Conservation (phyloP, 1,140 invertebrate genomes). For the Philopotamus ludificatus region DNA sequence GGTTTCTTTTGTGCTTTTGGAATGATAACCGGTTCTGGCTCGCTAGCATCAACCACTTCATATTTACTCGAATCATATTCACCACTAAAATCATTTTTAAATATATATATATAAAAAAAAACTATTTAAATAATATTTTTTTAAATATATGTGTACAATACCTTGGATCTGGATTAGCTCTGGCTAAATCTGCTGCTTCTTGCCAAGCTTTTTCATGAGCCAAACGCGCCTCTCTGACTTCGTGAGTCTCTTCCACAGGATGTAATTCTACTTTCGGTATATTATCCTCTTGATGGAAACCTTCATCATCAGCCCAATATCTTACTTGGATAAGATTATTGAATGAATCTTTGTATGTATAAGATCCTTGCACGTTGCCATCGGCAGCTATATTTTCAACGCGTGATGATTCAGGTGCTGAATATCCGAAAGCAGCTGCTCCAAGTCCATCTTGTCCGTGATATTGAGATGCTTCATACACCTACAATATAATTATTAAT, state of each 20-base stretch:
- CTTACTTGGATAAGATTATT: slow-evolving; percentile 47
- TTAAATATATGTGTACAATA: slow-evolving; percentile 19
- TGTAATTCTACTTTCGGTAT: slow-evolving; percentile 59
- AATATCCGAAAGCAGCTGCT: slow-evolving; percentile 64
- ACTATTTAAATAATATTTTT: slow-evolving; percentile 2
- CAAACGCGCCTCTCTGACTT: slow-evolving; percentile 60
- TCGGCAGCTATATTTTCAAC: slow-evolving; percentile 55
- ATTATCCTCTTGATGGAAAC: slow-evolving; percentile 68
- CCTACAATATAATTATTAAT: slow-evolving; percentile 43
- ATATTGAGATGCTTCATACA: slow-evolving; percentile 64
- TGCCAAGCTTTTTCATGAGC: slow-evolving; percentile 63
- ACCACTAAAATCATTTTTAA: slow-evolving; percentile 21
- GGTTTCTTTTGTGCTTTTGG: background rate
- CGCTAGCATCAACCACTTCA: slow-evolving; percentile 19
- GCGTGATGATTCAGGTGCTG: slow-evolving; percentile 64
- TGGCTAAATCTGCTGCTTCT: slow-evolving; percentile 58
- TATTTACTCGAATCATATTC: slow-evolving; percentile 30
- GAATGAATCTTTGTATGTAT: slow-evolving; percentile 49
- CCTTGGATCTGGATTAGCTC: slow-evolving; percentile 54
- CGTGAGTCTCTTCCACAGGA: slow-evolving; percentile 60
- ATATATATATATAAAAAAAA: slow-evolving; percentile 6
- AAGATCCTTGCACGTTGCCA: slow-evolving; percentile 56
- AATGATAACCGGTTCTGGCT: slow-evolving; percentile 5
- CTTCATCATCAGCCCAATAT: slow-evolving; percentile 63
- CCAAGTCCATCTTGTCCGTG: slow-evolving; percentile 66